Conservation (phyloP, 1,140 invertebrate genomes). For the Ptiloglossa arizonensis region DNA sequence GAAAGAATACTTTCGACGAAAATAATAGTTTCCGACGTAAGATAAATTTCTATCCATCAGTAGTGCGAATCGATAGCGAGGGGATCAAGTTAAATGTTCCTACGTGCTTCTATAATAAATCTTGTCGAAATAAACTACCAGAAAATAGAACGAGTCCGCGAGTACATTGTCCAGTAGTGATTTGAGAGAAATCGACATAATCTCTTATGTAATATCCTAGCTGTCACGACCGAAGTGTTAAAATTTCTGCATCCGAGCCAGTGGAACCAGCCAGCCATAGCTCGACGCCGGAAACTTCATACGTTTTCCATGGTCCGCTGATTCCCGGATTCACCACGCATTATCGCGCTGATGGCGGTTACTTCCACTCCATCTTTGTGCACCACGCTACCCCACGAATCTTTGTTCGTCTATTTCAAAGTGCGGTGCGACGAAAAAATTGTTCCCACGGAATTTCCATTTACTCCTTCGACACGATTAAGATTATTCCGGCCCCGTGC, state of each 20-base stretch:
- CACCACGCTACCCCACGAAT: constrained; percentile 20
- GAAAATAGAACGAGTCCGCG: not conserved
- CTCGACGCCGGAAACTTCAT: constrained; percentile 70
- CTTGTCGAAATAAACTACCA: not conserved
- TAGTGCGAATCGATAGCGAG: not conserved
- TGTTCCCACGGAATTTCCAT: not conserved
- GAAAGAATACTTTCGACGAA: too few species aligned
- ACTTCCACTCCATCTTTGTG: constrained; percentile 71
- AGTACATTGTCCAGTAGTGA: constrained; percentile 24
- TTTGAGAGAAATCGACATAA: constrained; percentile 56
- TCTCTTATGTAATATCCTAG: constrained; percentile 60
- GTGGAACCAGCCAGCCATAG: constrained; percentile 59
- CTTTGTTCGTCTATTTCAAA: constrained; percentile 51
- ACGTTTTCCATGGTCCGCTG: constrained; percentile 77
- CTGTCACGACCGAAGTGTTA: constrained; percentile 63
- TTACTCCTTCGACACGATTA: not conserved
- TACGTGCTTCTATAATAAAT: not conserved
- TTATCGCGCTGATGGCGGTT: constrained; percentile 70
- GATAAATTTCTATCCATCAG: too few species aligned
- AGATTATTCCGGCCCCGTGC: not conserved
- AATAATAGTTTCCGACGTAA: too few species aligned
- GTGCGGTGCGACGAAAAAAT: constrained; percentile 6
- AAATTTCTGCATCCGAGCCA: constrained; percentile 59
- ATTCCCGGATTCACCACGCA: constrained; percentile 66
- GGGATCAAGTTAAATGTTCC: not conserved